Conservation (phyloP, 2,113 vertebrate genomes). For the Agapornis roseicollis region DNA sequence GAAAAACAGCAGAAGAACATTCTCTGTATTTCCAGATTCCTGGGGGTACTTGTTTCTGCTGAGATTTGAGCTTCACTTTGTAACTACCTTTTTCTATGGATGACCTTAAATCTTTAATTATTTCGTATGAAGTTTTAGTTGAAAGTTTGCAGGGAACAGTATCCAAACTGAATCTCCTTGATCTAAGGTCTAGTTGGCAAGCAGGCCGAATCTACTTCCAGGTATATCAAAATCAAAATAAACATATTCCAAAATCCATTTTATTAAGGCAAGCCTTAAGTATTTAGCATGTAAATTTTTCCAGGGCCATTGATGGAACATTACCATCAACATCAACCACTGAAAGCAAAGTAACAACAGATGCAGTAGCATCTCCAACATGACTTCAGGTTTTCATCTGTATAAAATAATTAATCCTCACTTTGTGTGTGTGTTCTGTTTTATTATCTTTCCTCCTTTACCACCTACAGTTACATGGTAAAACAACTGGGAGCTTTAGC, state of each 20-base stretch:
- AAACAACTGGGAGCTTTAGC: background rate
- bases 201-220: background rate
- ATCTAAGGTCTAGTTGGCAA: background rate
- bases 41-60: background rate
- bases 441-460: background rate
- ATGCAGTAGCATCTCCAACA: constrained; percentile 40
- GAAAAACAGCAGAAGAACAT: background rate
- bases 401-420: constrained; percentile 34
- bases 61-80: background rate
- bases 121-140: background rate
- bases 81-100: background rate
- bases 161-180: background rate
- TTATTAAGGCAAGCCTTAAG: constrained; percentile 6
- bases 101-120: background rate
- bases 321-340: background rate
- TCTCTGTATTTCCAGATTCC: background rate
- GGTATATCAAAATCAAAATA: background rate
- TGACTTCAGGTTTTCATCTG: constrained; percentile 38
- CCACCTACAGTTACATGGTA: background rate
- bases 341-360: constrained; percentile 35
- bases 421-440: background rate
- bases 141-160: background rate
- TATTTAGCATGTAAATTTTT: constrained; percentile 48
- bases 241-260: constrained; percentile 1
- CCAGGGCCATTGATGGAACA: background rate